Evolutionary conservation across 2,888 invertebrate genomes (phyloP), one percentile per base, ranked within the genome.

Genomic region (Drosophila prolongata): DNA sequence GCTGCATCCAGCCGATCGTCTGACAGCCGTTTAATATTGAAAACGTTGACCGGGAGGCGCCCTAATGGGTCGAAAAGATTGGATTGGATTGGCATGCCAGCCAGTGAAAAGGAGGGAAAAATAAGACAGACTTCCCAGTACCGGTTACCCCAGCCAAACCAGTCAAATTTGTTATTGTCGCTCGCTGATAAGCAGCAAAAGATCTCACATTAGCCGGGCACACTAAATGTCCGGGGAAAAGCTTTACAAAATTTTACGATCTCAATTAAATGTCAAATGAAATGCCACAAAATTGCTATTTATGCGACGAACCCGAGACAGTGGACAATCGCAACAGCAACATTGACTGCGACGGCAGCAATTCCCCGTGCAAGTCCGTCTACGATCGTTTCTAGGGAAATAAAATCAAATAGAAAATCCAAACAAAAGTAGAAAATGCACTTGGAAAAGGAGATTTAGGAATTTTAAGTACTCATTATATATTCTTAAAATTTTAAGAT

Each of bases 251-350:
- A 81, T 86, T 89, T 86, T 89, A 89, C 85, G 87, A 88, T 87
- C 87, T 86, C 86, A 87, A 89, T 84, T 86, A 89, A 86, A 86
- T 89, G 86, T 87, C 86, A 86, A 87, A 87, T 89, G 89, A 87
- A 89, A 86, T 87, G 89, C 85, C 80, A 87, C 76, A 89, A 86
- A 89, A 89, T 86, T 86, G 86, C 89, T 87, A 87, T 86, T 89
- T 89, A 86, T 86, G 85, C 87, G 81, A 87, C 87, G 77, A 76
- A 49, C 54, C 44, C 43, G 6, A 34, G 24, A 14, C 69, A 54
- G 66, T 37, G 59, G 53, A 54, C 64, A 73, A 61, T 61, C 77
- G 65, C 58, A 66, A 58, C 65, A 62, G 59, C 74, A 62, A 46
- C 50, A 80, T 50, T 53, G 60, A 43, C 40, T 13, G 68, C 60